Evolutionary conservation across 2,797 vertebrate genomes (phyloP), one percentile per base, ranked within the genome.

Genomic region (Centropyge bicolor): DNA sequence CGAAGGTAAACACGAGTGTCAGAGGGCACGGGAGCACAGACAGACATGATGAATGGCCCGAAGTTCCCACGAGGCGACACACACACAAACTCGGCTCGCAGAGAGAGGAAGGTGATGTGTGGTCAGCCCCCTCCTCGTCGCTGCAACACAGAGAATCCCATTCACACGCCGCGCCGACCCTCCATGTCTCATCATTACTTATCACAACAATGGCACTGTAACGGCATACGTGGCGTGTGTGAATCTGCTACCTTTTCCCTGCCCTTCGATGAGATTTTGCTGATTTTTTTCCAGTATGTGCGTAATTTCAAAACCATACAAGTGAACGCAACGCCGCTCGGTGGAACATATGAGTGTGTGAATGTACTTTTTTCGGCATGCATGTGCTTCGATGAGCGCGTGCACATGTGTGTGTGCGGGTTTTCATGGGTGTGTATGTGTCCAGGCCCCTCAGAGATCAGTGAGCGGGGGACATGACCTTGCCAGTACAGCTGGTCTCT

Each of bases 41-140:
- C 94, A 94, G 92, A 91, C 83, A 94, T 95, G 94, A 95, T 95
- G 91, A 95, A 95, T 95, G 92, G 91, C 86, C 85, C 46, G 20
- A 81, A 70, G 92, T 91, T 94, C 93, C 93, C 92, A 93, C 86
- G 90, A 93, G 93, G 92, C 81, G 40, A 85, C 91, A 74, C 78
- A 36, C 88, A 93, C 62, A 90, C 91, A 93, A 90, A 86, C 84
- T n/a, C n/a, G 66, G 76, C 77, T 67, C 24, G 35, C 70, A 67
- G 79, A 74, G 80, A 90, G 88, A 90, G 86, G 85, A 89, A 88
- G 90, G 89, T 90, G 88, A 91, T 92, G 93, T 93, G 92, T 91
- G 88, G 91, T 91, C 91, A 87, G 63, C 86, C 86, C 89, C 90
- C 89, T 83, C 91, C 89, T 87, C 85, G 76, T 86, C 81, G 79